Conservation (phyloP, 2,113 vertebrate species). For the Otocyon megalotis region DNA sequence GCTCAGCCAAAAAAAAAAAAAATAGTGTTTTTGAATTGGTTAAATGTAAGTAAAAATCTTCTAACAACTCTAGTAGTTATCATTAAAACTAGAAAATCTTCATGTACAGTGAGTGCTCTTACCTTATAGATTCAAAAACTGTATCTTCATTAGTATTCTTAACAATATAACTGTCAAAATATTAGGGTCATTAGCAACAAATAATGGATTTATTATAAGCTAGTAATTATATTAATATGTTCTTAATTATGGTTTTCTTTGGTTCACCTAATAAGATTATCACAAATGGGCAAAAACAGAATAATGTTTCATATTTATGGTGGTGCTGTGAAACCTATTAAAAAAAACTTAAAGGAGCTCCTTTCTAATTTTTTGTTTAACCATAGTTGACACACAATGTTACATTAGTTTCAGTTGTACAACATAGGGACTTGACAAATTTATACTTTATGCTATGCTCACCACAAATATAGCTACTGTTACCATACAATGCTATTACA, state of each 20-base stretch:
- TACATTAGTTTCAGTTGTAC: background rate
- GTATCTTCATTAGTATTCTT: constrained; percentile 10
- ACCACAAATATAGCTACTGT: background rate
- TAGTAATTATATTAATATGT: background rate
- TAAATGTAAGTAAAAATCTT: background rate
- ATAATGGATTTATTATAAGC: background rate
- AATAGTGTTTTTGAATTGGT: background rate
- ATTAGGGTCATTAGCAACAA: background rate
- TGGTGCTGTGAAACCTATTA: background rate
- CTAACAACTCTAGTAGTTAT: background rate
- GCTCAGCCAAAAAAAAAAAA: constrained; percentile 15
- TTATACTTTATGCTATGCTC: background rate
- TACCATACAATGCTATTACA: background rate
- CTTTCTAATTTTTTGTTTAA: background rate
- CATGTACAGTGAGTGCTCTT: background rate
- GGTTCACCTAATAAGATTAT: background rate
- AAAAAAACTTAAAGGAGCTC: background rate
- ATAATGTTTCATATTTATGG: background rate
- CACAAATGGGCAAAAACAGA: background rate
- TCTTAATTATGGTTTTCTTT: background rate
- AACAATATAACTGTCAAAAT: background rate
- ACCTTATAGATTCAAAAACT: background rate
- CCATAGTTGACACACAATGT: background rate
- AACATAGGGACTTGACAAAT: background rate
- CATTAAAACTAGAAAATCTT: background rate